phyloP scores from a whole-genome alignment of 1,140 invertebrate genomes.

The Acromyrmex echinatior region DNA sequence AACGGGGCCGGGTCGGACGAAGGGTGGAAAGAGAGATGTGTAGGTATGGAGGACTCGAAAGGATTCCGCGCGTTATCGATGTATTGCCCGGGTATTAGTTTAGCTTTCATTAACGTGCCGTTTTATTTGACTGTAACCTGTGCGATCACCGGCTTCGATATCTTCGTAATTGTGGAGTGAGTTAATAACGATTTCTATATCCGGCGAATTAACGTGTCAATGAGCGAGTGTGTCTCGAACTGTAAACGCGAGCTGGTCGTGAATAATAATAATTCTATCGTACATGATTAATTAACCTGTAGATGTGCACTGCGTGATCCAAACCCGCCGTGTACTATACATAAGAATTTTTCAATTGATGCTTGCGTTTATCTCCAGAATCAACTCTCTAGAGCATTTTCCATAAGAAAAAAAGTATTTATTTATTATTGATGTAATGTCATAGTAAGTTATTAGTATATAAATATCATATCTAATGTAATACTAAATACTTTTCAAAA shows the following conservation, averaged over 20 bases:
- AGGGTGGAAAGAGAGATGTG: neutral
- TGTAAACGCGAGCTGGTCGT: neutral
- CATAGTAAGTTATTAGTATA: too few relatives aligned
- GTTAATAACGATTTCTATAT: slow-evolving; percentile 47
- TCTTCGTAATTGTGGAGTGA: slow-evolving; percentile 24
- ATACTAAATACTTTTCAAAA: neutral
- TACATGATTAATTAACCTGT: slow-evolving; percentile 8
- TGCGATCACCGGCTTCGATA: slow-evolving; percentile 19
- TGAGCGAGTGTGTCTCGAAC: neutral
- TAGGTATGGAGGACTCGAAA: neutral
- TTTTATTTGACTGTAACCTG: slow-evolving; percentile 53
- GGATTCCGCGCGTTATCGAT: slow-evolving; percentile 48
- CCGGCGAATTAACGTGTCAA: neutral
- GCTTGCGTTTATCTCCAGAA: neutral
- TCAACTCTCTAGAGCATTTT: neutral
- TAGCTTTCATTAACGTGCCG: slow-evolving; percentile 50
- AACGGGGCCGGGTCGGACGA: neutral
- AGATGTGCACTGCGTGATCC: neutral
- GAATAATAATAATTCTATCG: neutral
- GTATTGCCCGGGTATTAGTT: slow-evolving; percentile 37
- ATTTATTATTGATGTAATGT: neutral
- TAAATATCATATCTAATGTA: neutral
- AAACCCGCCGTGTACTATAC: neutral
- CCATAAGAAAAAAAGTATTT: neutral
- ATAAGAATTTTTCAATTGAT: neutral